phyloP scores from a whole-genome alignment of 2,888 invertebrate species.

The Orgyia antiqua region DNA sequence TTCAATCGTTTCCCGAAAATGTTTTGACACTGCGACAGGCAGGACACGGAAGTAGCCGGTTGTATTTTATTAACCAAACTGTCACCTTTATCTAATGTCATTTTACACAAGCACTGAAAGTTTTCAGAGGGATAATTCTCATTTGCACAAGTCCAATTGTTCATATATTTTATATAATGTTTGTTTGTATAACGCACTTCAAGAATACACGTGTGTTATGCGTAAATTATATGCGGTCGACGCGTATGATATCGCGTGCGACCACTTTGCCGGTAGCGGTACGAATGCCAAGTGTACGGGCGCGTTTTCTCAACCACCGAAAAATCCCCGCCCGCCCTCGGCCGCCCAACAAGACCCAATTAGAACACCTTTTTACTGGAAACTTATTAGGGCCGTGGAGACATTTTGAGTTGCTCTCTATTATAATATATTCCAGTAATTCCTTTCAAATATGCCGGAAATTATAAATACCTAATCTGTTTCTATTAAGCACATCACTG shows the following conservation, averaged over 20 bases:
- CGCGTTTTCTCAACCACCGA: constrained; percentile 47
- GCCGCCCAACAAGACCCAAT: constrained; percentile 47
- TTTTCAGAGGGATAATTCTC: constrained; percentile 6
- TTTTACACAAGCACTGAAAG: constrained; percentile 44
- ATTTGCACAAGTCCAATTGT: constrained; percentile 10
- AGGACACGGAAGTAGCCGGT: constrained; percentile 71
- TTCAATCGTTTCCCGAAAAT: constrained; percentile 82
- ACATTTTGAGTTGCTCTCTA: too few species aligned
- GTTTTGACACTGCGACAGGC: constrained; percentile 79
- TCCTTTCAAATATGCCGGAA: too few species aligned
- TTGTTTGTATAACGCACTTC: constrained; percentile 11
- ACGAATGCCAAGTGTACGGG: constrained; percentile 36
- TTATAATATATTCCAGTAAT: too few species aligned
- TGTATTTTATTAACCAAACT: constrained; percentile 69
- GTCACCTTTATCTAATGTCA: constrained; percentile 71
- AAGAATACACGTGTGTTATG: constrained; percentile 15
- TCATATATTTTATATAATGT: constrained; percentile 4
- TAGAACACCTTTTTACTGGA: constrained; percentile 43
- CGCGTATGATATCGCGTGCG: constrained; percentile 39
- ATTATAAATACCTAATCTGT: too few species aligned
- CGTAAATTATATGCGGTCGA: constrained; percentile 3
- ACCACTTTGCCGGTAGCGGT: constrained; percentile 40
- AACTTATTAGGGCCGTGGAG: constrained; percentile 38
- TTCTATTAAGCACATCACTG: too few species aligned
- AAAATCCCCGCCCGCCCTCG: constrained; percentile 53